Conservation (phyloP, 2,797 vertebrate genomes). For the Malacoctenus gilli region DNA sequence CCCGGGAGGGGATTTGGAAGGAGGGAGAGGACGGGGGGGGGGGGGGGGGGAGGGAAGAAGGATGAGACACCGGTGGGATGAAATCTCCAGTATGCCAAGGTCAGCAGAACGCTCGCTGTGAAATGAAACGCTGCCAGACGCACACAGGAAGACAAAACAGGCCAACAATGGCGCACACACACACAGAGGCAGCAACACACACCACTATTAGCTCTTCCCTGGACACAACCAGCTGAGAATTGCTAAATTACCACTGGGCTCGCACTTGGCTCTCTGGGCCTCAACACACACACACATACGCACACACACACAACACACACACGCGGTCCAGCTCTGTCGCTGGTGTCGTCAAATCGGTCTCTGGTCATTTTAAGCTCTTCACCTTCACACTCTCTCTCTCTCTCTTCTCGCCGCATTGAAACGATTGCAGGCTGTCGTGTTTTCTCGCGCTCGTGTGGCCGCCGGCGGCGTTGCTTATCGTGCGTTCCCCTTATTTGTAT, state of each 20-base stretch:
- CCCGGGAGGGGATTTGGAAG: constrained; percentile 39
- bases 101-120: constrained; percentile 68
- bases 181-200: constrained; percentile 21
- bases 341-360: constrained; percentile 19
- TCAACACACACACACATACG: constrained; percentile 18
- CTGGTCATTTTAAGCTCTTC: constrained; percentile 15
- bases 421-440: background rate
- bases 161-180: constrained; percentile 5
- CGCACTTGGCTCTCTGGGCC: constrained; percentile 25
- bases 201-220: constrained; percentile 48
- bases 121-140: constrained; percentile 54
- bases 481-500: background rate
- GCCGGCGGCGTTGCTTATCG: background rate
- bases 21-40: constrained; percentile 20
- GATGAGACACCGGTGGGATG: constrained; percentile 54
- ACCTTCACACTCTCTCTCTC: constrained; percentile 11
- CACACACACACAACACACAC: constrained; percentile 20
- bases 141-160: constrained; percentile 24
- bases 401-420: background rate
- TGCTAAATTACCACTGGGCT: constrained; percentile 56
- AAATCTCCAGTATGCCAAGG: constrained; percentile 67
- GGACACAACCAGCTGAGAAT: constrained; percentile 65
- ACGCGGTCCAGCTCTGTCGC: constrained; percentile 4
- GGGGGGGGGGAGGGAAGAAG: constrained; percentile 38
- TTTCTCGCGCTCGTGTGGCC: background rate